phyloP scores from a whole-genome alignment of 2,888 invertebrate species.

The Spatulosminthurus flaviceps region DNA sequence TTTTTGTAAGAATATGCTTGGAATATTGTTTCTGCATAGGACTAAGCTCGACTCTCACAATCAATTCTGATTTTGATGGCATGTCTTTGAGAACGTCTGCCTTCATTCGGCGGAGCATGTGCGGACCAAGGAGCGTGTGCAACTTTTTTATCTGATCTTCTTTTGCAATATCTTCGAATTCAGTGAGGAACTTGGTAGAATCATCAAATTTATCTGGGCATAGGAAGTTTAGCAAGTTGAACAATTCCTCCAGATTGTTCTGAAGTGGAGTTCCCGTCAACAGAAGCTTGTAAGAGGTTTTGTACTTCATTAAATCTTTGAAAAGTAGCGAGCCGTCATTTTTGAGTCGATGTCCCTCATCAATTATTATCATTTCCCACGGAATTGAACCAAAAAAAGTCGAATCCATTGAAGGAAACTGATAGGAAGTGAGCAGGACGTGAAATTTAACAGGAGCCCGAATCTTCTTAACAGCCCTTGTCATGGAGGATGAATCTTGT shows the following conservation, averaged over 20 bases:
- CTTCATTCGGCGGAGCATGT: conserved; percentile 71
- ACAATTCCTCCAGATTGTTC: conserved; percentile 71
- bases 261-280: conserved; percentile 72
- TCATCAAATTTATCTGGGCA: conserved; percentile 70
- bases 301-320: conserved; percentile 68
- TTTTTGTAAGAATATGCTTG: conserved; percentile 72
- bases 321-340: conserved; percentile 67
- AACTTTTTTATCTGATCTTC: conserved; percentile 72
- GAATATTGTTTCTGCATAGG: conserved; percentile 73
- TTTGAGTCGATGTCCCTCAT: conserved; percentile 66
- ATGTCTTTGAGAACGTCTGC: conserved; percentile 71
- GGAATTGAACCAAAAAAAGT: conserved; percentile 71
- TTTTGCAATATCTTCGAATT: conserved; percentile 72
- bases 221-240: conserved; percentile 70
- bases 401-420: conserved; percentile 71
- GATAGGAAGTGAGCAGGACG: conserved; percentile 72
- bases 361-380: conserved; percentile 72
- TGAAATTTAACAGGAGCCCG: conserved; percentile 70
- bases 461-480: conserved; percentile 57
- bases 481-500: conserved; percentile 65
- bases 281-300: conserved; percentile 68
- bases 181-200: conserved; percentile 69
- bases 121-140: conserved; percentile 71
- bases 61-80: conserved; percentile 72
- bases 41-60: conserved; percentile 72